Evolutionary conservation across 1,140 invertebrate species (phyloP), one percentile per base, ranked within the genome.

Genomic region (Chionoecetes opilio): DNA sequence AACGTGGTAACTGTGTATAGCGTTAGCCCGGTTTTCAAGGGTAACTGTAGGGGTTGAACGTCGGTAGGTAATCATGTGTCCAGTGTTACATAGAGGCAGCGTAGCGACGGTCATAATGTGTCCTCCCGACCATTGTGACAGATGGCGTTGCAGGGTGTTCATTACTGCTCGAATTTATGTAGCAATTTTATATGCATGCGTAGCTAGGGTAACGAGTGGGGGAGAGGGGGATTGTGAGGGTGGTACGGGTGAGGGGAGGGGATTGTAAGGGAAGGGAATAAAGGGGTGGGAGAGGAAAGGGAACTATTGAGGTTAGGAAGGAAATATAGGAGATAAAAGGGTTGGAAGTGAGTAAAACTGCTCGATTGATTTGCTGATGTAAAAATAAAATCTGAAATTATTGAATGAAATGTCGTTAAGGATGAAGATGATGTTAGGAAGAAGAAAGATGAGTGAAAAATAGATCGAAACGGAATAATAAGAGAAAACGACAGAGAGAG

Each of bases 151-250:
- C 26, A 75, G 53, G 89, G 41, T 32, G 53, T 29, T 32, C 38
- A 91, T 91, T 91, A 91, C n/a, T 29, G 53, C 31, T 14, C 53
- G 38, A 63, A 91, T 91, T 91, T 91, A 91, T 91, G 89, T 75
- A 91, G 6, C 89, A 63, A 53, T 91, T 91, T 41, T 91, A 91
- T 91, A 91, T 91, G 89, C 89, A 91, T 91, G 89, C 89, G 41
- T 91, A 35, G 89, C 89, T 91, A 29, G 8, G 89, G 34, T 91
- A 91, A 91, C 89, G 89, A 91, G 38, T 2, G 41, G 41, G 35
- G n/a, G 9, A 29, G 38, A n/a, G 35, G 34, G 35, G 11, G 88
- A 11, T 21, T n/a, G 86, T 41, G 89, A 32, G 34, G 41, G 89
- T 17, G 41, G 89, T 21, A 46, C 29, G 29, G 41, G 34, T 37